Conservation (phyloP, 1,140 invertebrate species). For the Platyscapa corneri region DNA sequence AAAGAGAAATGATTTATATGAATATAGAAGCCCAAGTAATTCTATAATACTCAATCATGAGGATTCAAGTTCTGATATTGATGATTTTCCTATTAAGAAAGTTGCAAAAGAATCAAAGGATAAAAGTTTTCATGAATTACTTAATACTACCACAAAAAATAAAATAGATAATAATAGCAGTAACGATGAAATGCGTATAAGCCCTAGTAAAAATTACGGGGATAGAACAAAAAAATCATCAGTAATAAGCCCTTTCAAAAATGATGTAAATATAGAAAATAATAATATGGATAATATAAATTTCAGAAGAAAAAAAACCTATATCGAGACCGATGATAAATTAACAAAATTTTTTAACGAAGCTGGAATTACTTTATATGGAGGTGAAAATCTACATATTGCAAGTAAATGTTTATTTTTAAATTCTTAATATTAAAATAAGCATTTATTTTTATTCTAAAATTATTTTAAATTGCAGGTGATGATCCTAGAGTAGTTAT, state of each 20-base stretch:
- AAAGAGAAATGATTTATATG: not conserved
- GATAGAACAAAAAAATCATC: constrained; percentile 21
- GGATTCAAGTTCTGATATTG: constrained; percentile 5
- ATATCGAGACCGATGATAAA: constrained; percentile 32
- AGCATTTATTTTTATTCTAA: constrained; percentile 22
- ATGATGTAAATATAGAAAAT: constrained; percentile 27
- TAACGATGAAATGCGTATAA: not conserved
- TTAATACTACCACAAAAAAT: not conserved
- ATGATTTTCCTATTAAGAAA: not conserved
- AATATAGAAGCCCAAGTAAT: not conserved
- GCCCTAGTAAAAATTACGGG: not conserved
- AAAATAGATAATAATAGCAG: not conserved
- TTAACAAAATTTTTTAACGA: constrained; percentile 60
- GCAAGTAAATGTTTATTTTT: constrained; percentile 56
- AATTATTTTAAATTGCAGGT: constrained; percentile 53
- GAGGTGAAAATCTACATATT: constrained; percentile 53
- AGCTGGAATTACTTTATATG: constrained; percentile 59
- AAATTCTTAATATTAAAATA: constrained; percentile 3
- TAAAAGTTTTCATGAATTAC: not conserved
- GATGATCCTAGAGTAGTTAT: constrained; percentile 57
- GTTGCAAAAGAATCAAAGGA: not conserved
- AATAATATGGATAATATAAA: not conserved
- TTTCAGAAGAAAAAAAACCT: constrained; percentile 11
- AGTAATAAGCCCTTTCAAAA: constrained; percentile 33
- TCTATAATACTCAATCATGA: constrained; percentile 8